phyloP scores from a whole-genome alignment of 2,888 invertebrate genomes.

The Noctua fimbriata region DNA sequence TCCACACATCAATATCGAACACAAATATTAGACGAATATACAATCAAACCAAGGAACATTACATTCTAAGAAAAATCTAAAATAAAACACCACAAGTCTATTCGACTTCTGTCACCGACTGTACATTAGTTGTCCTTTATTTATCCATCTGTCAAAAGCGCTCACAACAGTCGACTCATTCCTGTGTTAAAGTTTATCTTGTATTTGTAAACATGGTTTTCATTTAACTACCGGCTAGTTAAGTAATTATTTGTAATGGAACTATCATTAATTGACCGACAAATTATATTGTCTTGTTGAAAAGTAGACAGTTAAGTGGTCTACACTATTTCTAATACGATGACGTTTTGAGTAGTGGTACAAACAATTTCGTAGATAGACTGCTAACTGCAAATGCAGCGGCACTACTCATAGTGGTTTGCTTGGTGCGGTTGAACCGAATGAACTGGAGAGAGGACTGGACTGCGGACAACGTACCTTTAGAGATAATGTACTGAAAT shows the following conservation, averaged over 20 bases:
- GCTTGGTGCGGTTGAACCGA: neutral
- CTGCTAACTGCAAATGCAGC: neutral
- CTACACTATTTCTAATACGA: neutral
- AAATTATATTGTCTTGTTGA: slow-evolving; percentile 15
- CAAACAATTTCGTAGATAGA: neutral
- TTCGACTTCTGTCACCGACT: slow-evolving; percentile 37
- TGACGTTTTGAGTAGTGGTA: neutral
- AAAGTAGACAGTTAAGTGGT: neutral
- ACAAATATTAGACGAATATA: neutral
- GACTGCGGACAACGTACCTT: neutral
- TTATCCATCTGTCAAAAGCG: slow-evolving; percentile 82
- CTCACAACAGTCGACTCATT: slow-evolving; percentile 78
- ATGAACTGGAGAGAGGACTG: neutral
- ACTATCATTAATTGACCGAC: slow-evolving; percentile 38
- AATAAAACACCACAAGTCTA: neutral
- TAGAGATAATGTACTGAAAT: neutral
- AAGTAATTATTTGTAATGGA: slow-evolving; percentile 56
- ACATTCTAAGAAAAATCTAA: neutral
- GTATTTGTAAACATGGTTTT: slow-evolving; percentile 77
- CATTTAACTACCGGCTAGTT: slow-evolving; percentile 67
- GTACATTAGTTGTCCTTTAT: slow-evolving; percentile 68
- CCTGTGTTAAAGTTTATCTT: slow-evolving; percentile 83
- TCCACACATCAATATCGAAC: neutral
- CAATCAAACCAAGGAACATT: neutral
- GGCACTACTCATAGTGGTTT: neutral